phyloP scores from a whole-genome alignment of 2,797 vertebrate genomes.

The Cygnus olor region DNA sequence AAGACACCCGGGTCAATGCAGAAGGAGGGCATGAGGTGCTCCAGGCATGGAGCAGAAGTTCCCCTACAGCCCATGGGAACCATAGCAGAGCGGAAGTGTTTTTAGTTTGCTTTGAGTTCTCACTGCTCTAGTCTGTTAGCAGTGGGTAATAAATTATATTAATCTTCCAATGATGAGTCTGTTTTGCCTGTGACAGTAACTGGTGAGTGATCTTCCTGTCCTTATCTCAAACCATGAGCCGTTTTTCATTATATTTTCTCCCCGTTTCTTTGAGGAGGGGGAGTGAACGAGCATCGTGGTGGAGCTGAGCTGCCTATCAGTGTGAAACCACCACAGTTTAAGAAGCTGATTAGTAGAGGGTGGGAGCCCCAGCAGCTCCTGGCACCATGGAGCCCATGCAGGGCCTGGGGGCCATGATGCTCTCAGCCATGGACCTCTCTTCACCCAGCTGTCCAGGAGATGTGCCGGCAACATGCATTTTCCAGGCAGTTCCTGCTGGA shows the following conservation, averaged over 20 bases:
- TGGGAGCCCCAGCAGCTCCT: neutral
- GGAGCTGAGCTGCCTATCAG: neutral
- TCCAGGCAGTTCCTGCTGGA: neutral
- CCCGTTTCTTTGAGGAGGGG: neutral
- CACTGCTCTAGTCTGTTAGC: neutral
- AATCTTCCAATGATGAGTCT: neutral
- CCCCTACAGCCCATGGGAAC: neutral
- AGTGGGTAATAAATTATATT: neutral
- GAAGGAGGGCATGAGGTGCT: neutral
- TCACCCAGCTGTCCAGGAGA: neutral
- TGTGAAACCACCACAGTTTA: neutral
- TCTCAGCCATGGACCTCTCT: fast-evolving
- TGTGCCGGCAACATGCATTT: neutral
- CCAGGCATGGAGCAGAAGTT: neutral
- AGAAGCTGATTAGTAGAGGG: neutral
- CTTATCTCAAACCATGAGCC: neutral
- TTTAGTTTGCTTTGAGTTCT: neutral
- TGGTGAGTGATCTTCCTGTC: neutral
- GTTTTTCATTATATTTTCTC: neutral
- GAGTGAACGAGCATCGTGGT: neutral
- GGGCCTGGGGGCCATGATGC: neutral
- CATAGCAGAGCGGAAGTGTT: neutral
- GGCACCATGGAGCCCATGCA: neutral
- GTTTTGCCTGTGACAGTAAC: neutral
- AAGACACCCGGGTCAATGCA: neutral